These are phyloP conservation scores for Sakesphorus luctuosus DNA, from an alignment of 2,113 vertebrate species.

Conservation along the genomic window DNA sequence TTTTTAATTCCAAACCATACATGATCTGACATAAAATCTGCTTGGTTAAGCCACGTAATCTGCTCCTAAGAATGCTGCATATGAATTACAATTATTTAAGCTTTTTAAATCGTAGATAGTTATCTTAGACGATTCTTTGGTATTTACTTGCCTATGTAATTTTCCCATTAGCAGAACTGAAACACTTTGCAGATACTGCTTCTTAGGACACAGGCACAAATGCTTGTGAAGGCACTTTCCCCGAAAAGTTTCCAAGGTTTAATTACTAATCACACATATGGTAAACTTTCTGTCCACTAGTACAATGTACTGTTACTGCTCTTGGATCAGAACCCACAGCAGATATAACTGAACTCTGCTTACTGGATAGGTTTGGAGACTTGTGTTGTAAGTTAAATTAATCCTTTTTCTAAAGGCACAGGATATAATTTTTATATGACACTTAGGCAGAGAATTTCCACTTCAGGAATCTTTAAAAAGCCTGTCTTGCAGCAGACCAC, in stretches of 20 bases:
- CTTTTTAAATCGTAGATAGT: neutral
- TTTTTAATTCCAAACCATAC: neutral
- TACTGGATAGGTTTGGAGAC: conserved; percentile 15
- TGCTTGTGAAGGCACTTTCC: conserved; percentile 46
- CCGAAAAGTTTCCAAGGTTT: conserved; percentile 17
- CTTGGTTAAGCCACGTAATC: neutral
- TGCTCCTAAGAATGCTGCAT: neutral
- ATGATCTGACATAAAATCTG: neutral
- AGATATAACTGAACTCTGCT: neutral
- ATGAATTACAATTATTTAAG: neutral
- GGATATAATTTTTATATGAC: conserved; percentile 34
- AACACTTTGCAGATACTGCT: neutral
- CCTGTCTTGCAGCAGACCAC: conserved; percentile 41
- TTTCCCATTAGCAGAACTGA: conserved; percentile 10
- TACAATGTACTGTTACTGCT: neutral
- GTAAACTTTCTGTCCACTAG: neutral
- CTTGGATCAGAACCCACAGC: neutral
- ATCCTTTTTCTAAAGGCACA: conserved; percentile 62
- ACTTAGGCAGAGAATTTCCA: conserved; percentile 52
- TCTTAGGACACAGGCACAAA: conserved; percentile 42
- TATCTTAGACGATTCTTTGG: neutral
- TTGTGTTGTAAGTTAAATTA: conserved; percentile 48
- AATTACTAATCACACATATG: neutral
- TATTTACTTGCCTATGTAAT: neutral
- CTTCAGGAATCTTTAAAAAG: conserved; percentile 56